Evolutionary conservation across 2,797 vertebrate genomes (phyloP), one percentile per base, ranked within the genome.

Genomic region (Crocidura indochinensis): DNA sequence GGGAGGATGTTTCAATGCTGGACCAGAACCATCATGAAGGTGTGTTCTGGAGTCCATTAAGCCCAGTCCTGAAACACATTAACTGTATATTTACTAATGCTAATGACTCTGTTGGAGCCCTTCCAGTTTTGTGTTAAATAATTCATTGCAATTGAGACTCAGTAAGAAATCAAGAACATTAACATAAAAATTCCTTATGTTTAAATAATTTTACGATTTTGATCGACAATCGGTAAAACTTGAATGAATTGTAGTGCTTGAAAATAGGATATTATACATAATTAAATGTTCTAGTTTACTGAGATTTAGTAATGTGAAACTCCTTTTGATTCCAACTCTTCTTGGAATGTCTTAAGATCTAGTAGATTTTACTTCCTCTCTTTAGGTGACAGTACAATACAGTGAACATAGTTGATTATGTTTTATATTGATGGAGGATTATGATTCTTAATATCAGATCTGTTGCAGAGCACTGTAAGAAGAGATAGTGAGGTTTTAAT

Each of bases 111-210:
- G 73, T 94, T 96, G 96, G 96, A 93, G 62, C 44, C 46, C 83
- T 75, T 95, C 96, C 96, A 96, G 88, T 95, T 96, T 90, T 92
- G 67, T 92, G 88, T 88, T 97, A 95, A 96, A 96, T 96, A 97
- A 96, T 97, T 96, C 93, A 97, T 97, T 86, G 75, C 90, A 88
- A 12, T 88, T 92, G 91, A 84, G 56, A 93, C 93, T 95, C 77
- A 88, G 85, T 93, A 76, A 93, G 91, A 95, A 95, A 86, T 73
- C 80, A 95, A 93, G 83, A 71, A 78, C 74, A 92, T 91, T 92
- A 92, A 82, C 94, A 84, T 90, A 88, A 94, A 91, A 95, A 88
- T 84, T 80, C 76, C 76, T 74, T 87, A 88, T 95, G 73, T 93
- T 94, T 94, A 93, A 95, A 91, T 93, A 82, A 87, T 95, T 90